Evolutionary conservation across 2,113 vertebrate genomes (phyloP).

Genomic region (Nyctibius bracteatus): DNA sequence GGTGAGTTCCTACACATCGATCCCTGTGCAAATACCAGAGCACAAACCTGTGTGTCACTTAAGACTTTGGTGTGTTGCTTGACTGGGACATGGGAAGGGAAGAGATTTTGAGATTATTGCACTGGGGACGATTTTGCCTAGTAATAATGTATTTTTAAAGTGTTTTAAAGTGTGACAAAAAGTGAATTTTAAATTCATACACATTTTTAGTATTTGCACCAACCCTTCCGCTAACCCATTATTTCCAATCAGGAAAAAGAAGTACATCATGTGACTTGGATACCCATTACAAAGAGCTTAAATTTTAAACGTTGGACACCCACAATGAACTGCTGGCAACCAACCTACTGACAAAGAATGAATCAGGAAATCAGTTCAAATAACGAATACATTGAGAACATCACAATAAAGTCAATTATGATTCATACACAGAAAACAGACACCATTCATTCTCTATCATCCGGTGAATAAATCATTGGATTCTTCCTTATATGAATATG

Average conservation of each 20-base stretch:
- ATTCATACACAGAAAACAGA: slow-evolving; percentile 57
- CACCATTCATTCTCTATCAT: slow-evolving; percentile 33
- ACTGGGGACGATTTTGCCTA: not conserved
- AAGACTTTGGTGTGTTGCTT: not conserved
- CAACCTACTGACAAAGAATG: not conserved
- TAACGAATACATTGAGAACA: slow-evolving; percentile 52
- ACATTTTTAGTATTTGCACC: not conserved
- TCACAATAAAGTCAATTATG: slow-evolving; percentile 38
- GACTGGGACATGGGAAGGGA: not conserved
- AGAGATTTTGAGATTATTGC: not conserved
- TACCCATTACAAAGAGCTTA: not conserved
- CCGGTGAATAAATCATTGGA: slow-evolving; percentile 10
- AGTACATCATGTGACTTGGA: not conserved
- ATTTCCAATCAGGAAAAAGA: not conserved
- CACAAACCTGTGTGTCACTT: not conserved
- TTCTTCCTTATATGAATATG: not conserved
- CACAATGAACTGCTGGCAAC: slow-evolving; percentile 12
- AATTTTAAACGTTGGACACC: slow-evolving; percentile 14
- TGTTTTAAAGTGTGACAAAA: not conserved
- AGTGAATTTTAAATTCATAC: not conserved
- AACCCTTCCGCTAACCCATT: not conserved
- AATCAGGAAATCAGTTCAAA: slow-evolving; percentile 54
- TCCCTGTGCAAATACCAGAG: not conserved
- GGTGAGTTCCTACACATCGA: not conserved
- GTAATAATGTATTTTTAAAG: not conserved